Base-by-base conservation (phyloP, 2,797 vertebrate genomes). In the Poecilia velifera region DNA sequence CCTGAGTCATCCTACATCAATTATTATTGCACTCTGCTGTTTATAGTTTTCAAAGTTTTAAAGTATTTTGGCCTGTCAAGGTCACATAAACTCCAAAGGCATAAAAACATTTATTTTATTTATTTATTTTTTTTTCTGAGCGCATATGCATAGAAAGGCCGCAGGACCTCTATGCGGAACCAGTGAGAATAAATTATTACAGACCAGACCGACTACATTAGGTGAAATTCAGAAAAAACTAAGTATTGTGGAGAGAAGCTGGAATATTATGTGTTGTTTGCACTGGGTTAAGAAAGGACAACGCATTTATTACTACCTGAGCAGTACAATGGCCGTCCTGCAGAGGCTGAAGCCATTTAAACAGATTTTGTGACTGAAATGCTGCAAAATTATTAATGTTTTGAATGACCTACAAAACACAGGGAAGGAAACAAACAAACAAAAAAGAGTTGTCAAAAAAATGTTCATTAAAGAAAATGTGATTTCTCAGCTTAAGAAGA, bases 21-120 rank as follows among this genome's bases (percentile, higher is more conserved):
- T 86, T 84, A 86, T 83, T 80, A 87, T 83, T 79, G 84, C 55
- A 81, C 84, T 84, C 72, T 62, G 10, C 57, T 77, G 81, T 78
- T 91, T 83, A 55, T 76, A 28, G 59, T 81, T 84, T 80, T 20
- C 46, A 46, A 81, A 70, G 59, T 88, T 84, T 81, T 16, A 49
- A 79, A 47, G 46, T 66, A 55, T 81, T 79, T 76, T 78, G 74
- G 73, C 74, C 71, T 78, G 36, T 64, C 78, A 87, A 89, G 88
- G 90, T 93, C 86, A 84, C 76, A 82, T 62, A 73, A 49, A 82
- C 76, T 83, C 66, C 9, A 47, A 74, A 53, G 55, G 41, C 78
- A 85, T 51, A 76, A 76, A 83, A 91, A 47, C 88, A 82, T 86
- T 14, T 64, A 41, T 78, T 49, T 64, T 74, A 51, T 74, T 34